Base-by-base conservation (phyloP, 2,113 vertebrate genomes). In the Cygnus atratus region DNA sequence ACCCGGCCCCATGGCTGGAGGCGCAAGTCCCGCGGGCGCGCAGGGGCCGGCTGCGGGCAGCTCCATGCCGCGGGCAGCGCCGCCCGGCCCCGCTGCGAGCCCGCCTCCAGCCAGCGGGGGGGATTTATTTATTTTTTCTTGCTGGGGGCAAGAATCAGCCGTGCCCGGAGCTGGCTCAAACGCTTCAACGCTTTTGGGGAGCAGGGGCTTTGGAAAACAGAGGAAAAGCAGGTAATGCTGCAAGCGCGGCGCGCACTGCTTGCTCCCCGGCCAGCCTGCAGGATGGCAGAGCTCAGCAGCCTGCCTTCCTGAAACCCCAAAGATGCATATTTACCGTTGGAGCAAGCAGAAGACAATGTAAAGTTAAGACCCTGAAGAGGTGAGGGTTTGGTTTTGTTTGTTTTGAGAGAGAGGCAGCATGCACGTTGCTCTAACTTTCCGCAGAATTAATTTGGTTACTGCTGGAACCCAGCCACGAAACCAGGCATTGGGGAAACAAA, bases 401-500 rank as follows among this genome's bases (percentile, higher is more conserved):
- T 17, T 39, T 12, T 21, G 29, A 7, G 43, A 65, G 19, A 25
- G 55, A 58, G 55, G 11, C 19, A 54, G 41, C 26, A 77, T 37
- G 37, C 18, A n/a, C 0, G 1, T 17, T 13, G 37, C 33, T 10
- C 35, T 9, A 17, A 29, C 35, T 33, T 80, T 4, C 25, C 48
- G 50, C 43, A 48, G n/a, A 41, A n/a, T 75, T 6, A 44, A 26
- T 62, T 54, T 15, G 16, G 43, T 37, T 61, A 39, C 59, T 18
- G 16, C 54, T 59, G 55, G 52, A 80, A 84, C 9, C 6, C 46
- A 35, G 31, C 61, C 55, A 11, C 52, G 37, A 59, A 80, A 39
- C 5, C 54, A 73, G 54, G 25, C 2, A 8, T 0, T 0, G 3
- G 46, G 63, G 25, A 43, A 22, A 28, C 29, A 24, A 14, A 20